Evolutionary conservation across 2,113 vertebrate species (phyloP).

Genomic region (Chunga burmeisteri): DNA sequence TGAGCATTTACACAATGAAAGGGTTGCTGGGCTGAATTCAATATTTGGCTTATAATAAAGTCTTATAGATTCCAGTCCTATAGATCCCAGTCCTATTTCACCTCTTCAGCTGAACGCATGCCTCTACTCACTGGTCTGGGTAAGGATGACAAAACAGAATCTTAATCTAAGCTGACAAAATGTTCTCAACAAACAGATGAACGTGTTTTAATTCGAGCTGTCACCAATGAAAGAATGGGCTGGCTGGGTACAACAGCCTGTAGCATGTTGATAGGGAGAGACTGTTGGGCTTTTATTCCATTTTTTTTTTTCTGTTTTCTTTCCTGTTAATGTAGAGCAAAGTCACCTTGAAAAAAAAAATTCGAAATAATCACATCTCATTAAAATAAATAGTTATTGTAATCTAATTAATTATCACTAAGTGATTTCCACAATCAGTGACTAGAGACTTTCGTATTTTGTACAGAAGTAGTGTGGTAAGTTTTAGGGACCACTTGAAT

Average conservation of each 20-base stretch:
- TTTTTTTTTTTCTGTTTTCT: neutral
- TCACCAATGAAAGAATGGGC: slow-evolving; percentile 6
- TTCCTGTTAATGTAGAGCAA: neutral
- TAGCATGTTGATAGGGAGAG: slow-evolving; percentile 21
- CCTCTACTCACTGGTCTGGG: neutral
- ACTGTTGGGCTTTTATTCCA: neutral
- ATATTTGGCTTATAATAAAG: slow-evolving; percentile 50
- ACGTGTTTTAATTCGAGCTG: slow-evolving; percentile 43
- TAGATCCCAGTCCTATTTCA: slow-evolving; percentile 7
- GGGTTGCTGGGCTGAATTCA: slow-evolving; percentile 33
- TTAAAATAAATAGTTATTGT: neutral
- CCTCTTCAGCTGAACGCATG: neutral
- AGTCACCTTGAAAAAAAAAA: slow-evolving; percentile 56
- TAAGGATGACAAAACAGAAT: slow-evolving; percentile 49
- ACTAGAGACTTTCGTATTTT: neutral
- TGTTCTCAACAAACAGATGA: slow-evolving; percentile 52
- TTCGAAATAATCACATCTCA: slow-evolving; percentile 11
- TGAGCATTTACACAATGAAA: slow-evolving; percentile 19
- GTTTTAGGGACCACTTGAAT: neutral
- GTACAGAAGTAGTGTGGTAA: neutral
- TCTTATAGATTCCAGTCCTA: slow-evolving; percentile 32
- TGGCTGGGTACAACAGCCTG: slow-evolving; percentile 10
- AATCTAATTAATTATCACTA: slow-evolving; percentile 10
- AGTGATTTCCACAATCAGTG: neutral
- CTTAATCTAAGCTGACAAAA: slow-evolving; percentile 58